Base-by-base conservation (phyloP, 1,140 invertebrate species). In the Oreohelix idahoensis region DNA sequence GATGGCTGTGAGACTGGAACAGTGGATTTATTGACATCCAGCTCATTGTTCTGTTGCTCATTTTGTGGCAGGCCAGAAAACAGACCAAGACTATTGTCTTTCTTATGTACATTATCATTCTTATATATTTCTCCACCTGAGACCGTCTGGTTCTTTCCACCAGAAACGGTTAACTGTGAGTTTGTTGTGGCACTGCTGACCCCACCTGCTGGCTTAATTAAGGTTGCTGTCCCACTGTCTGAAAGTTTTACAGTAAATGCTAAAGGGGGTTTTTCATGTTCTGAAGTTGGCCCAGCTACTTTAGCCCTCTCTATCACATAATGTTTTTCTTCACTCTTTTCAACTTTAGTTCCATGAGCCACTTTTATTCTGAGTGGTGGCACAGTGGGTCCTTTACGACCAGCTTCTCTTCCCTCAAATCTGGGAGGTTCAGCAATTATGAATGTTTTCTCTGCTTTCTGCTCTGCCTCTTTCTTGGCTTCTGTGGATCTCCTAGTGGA, bases 241-340 rank as follows among this genome's bases (percentile, higher is more conserved):
- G 80, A 73, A 0, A 82, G 29, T 29, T 82, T 82, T 4, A 82
- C 71, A 5, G 80, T 82, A 38, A 82, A 58, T 32, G 70, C 32
- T n/a, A 82, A 29, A 51, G 79, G 51, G 0, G 80, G 51, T 63
- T 82, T 82, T 35, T 82, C 70, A 36, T 71, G 36, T 29, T 81
- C 79, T 51, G 79, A 45, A 51, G 66, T 13, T 20, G 51, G 17
- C 1, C 35, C 45, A 11, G 20, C 35, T 32, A 1, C 35, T 79
- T 66, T 79, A 38, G 77, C 51, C 15, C 51, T 36, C 58, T 79
- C 80, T 38, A 82, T 82, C 5, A 75, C 71, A 70, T 82, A 82
- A 53, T 74, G 71, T 29, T 82, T 82, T 38, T 82, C 80, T 39
- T 79, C 77, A 63, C 45, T 79, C 71, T 82, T 75, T 45, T 82